Conservation (phyloP, 2,888 invertebrate genomes). For the Alitta virens region DNA sequence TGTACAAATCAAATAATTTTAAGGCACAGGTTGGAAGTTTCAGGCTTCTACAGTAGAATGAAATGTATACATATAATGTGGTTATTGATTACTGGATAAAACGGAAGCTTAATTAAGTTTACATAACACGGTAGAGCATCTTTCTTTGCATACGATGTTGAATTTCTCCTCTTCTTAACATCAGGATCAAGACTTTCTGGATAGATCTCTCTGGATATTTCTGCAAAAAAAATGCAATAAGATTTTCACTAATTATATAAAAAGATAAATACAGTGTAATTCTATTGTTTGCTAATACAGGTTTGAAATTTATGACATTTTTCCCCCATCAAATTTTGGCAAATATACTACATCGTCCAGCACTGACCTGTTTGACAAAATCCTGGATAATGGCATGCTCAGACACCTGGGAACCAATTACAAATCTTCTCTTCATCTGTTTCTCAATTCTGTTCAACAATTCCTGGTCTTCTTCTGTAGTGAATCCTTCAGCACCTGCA, state of each 20-base stretch:
- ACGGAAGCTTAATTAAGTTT: constrained; percentile 37
- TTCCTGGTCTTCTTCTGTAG: constrained; percentile 91
- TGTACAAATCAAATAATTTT: too few relatives aligned
- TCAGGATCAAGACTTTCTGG: constrained; percentile 85
- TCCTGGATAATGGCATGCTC: constrained; percentile 91
- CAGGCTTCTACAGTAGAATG: too few relatives aligned
- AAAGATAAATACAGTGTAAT: too few relatives aligned
- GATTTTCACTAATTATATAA: too few relatives aligned
- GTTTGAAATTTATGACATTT: too few relatives aligned
- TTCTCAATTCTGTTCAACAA: constrained; percentile 84
- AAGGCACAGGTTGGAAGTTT: too few relatives aligned
- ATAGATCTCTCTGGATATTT: constrained; percentile 66
- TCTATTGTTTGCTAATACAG: too few relatives aligned
- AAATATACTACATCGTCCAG: too few relatives aligned
- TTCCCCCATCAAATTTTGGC: too few relatives aligned
- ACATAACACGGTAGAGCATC: constrained; percentile 90
- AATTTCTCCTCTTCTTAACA: constrained; percentile 92
- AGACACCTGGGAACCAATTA: constrained; percentile 89
- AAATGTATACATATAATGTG: too few relatives aligned
- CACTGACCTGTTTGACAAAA: constrained; percentile 61
- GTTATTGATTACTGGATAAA: too few relatives aligned
- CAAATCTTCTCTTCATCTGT: constrained; percentile 86
- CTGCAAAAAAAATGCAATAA: constrained; percentile 33
- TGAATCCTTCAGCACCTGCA: constrained; percentile 94
- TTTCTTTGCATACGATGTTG: constrained; percentile 95